Evolutionary conservation across 1,140 invertebrate species (phyloP).

Genomic region (Dolichoris vasculosae): DNA sequence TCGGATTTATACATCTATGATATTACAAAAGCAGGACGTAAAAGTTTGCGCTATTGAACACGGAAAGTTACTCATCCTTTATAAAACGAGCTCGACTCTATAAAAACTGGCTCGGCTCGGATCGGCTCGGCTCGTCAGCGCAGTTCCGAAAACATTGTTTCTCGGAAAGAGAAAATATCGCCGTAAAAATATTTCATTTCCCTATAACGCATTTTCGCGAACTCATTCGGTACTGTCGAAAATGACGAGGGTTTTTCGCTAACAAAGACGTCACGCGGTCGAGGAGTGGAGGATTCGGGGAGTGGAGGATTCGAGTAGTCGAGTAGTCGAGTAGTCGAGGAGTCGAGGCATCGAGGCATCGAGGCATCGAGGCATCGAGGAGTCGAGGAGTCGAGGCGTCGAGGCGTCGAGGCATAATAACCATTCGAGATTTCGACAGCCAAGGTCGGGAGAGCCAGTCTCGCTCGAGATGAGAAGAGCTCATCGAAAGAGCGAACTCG

Average conservation of each 20-base stretch:
- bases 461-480: no score
- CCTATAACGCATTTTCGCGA: neutral
- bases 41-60: neutral
- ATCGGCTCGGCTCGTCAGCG: neutral
- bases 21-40: neutral
- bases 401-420: neutral
- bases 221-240: slow-evolving; percentile 21
- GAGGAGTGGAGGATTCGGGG: no score
- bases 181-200: slow-evolving; percentile 13
- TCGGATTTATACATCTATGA: neutral
- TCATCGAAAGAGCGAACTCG: neutral
- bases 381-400: no score
- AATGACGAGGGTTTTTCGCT: slow-evolving; percentile 14
- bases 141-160: neutral
- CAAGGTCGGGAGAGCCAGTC: neutral
- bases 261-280: slow-evolving; percentile 32
- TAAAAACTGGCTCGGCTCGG: neutral
- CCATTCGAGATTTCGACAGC: neutral
- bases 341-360: no score
- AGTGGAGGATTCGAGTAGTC: no score
- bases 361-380: no score
- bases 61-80: neutral
- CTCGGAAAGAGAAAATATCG: neutral
- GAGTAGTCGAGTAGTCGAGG: no score
- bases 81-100: neutral